Evolutionary conservation across 2,113 vertebrate species (phyloP), one percentile per base, ranked within the genome.

Genomic region (Gorsachius goisagi): DNA sequence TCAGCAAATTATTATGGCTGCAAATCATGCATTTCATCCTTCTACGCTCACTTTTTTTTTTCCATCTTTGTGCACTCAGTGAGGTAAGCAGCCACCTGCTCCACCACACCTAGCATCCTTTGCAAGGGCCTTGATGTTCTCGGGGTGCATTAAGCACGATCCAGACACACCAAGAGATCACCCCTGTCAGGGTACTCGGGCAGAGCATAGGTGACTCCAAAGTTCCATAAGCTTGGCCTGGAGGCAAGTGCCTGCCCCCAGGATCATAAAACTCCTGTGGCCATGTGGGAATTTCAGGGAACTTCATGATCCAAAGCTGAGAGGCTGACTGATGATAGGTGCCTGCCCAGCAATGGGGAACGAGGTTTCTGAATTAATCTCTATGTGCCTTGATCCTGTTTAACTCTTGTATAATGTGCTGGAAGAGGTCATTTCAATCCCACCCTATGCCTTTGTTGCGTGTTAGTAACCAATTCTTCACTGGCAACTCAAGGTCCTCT

Each of bases 111-210:
- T 22, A 44, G 15, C 33, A 79, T n/a, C 23, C n/a, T 58, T 84
- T 71, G 24, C 39, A 50, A 23, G 12, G 44, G 12, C 18, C 35
- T 88, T 2, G 0, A 1, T 41, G 22, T 6, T 67, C 21, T 76
- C 71, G 32, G 18, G 41, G 9, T n/a, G 28, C 23, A 8, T 80
- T 80, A 56, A 67, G n/a, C 23, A n/a, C 49, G 39, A 79, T 41
- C 28, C 18, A 74, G 52, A 74, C 26, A 44, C 32, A 63, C 15
- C 3, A 1, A 1, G 2, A 88, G 28, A 37, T 88, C 49, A 64
- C 11, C 12, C 30, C 30, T 0, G 0, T 64, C 44, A 13, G 47
- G 9, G 8, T 22, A 37, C n/a, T 73, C n/a, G 47, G 37, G 20
- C n/a, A 69, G 24, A 66, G 15, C 33, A 56, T 0, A 45, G 22